Base-by-base conservation (phyloP, 2,888 invertebrate genomes). In the Dascillus cervinus region DNA sequence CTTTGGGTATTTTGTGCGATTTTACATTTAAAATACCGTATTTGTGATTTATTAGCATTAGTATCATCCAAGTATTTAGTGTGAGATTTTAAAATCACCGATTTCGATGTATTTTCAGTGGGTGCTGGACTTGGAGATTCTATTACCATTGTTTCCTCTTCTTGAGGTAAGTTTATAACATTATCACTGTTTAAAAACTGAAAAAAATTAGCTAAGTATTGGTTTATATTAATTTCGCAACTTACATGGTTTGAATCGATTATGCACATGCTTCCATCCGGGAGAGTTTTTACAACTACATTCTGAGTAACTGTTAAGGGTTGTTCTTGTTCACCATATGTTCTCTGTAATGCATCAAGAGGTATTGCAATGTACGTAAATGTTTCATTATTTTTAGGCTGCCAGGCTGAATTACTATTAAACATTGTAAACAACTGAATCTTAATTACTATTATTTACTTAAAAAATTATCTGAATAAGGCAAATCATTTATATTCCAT, bases 281-380 rank as follows among this genome's bases (percentile, higher is more conserved):
- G 32, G 13, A 43, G 28, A n/a, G 39, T 26, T 33, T 44, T 43
- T 25, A 46, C 22, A 17, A 38, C 26, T 17, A 41, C 20, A 26
- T 38, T 41, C 26, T 42, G 43, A 11, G 39, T 23, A n/a, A 38
- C 34, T 9, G 33, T 20, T 21, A 40, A 13, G 2, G 31, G 11
- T 10, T 37, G 30, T 10, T 32, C 27, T 5, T 28, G 30, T 8
- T 33, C 31, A 12, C 32, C 22, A 5, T 21, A 9, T 11, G 8
- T 15, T 19, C 29, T 13, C 11, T 41, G 34, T 6, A 41, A 10
- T n/a, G 35, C 28, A 29, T 41, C 38, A 13, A 41, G 8, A 13
- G 41, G 38, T 19, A 41, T 35, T 11, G 38, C 38, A 9, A 41
- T 32, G 15, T 39, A 39, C 11, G 38, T 39, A 13, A 26, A 41